Conservation (phyloP, 2,113 vertebrate species). For the Pomatorhinus ruficollis region DNA sequence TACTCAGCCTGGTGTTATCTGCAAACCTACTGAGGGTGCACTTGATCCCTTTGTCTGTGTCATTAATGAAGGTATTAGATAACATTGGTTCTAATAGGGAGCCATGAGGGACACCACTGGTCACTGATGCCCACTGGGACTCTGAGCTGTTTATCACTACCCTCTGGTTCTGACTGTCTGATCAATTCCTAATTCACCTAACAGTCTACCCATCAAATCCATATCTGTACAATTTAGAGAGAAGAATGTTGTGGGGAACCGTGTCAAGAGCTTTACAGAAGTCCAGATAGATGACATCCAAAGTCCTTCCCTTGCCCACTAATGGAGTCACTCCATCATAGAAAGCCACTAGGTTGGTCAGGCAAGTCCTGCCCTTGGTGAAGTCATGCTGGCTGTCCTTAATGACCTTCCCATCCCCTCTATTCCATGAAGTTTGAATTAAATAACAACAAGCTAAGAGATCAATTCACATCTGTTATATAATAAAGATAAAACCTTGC, state of each 20-base stretch:
- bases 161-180: not conserved
- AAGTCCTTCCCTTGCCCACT: not conserved
- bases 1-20: not conserved
- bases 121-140: not conserved
- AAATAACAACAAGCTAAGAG: not conserved
- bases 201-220: not conserved
- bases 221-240: not conserved
- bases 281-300: not conserved
- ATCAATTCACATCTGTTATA: not conserved
- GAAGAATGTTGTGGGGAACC: not conserved
- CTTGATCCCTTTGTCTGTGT: not conserved
- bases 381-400: not conserved
- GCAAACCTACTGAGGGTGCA: not conserved
- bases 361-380: not conserved
- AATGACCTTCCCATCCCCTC: not conserved
- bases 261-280: not conserved
- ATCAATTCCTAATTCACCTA: not conserved
- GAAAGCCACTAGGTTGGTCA: not conserved
- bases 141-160: not conserved
- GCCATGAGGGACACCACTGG: not conserved
- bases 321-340: not conserved
- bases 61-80: not conserved
- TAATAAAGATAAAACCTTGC: not conserved
- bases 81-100: rapidly evolving
- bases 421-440: not conserved